A percentile compares a stretch with the other conserved stretches of the same genome.
Evolutionary conservation across 2,113 vertebrate genomes (phyloP).

Genomic region (Nerophis ophidion): DNA sequence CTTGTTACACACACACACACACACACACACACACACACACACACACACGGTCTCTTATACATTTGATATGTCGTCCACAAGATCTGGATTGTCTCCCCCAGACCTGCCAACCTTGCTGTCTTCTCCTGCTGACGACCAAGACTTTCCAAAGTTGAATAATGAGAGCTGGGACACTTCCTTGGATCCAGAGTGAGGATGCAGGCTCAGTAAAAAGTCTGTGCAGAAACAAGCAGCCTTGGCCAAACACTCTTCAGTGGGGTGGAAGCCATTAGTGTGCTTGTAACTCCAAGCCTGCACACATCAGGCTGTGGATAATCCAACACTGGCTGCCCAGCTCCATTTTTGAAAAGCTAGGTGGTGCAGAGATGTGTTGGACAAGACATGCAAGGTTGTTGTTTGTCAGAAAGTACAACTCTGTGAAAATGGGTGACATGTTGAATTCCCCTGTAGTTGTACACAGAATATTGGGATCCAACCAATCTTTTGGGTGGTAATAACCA

Average conservation of each 20-base stretch:
- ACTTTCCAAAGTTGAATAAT: background rate
- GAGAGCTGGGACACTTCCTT: background rate
- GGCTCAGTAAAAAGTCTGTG: slow-evolving; percentile 1
- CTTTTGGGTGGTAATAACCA: no score
- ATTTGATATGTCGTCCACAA: background rate
- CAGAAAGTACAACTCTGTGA: background rate
- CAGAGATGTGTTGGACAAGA: background rate
- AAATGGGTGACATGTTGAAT: background rate
- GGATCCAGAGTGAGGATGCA: background rate
- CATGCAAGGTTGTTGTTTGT: background rate
- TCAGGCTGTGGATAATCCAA: slow-evolving; percentile 1
- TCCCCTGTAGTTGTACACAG: background rate
- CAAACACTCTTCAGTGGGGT: background rate
- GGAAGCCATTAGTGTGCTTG: slow-evolving; percentile 3
- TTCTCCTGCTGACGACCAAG: background rate
- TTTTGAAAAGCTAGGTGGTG: background rate
- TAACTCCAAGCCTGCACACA: slow-evolving; percentile 4
- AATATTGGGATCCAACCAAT: no score
- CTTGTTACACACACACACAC: no score
- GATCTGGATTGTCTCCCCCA: background rate
- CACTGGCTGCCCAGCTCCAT: background rate
- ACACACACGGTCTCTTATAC: background rate
- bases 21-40: no score
- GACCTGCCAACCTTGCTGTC: background rate
- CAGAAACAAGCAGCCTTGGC: slow-evolving; percentile 1